Base-by-base conservation (phyloP, 37 sponge, comb jelly and placozoan species). In the Haliclona indistincta region DNA sequence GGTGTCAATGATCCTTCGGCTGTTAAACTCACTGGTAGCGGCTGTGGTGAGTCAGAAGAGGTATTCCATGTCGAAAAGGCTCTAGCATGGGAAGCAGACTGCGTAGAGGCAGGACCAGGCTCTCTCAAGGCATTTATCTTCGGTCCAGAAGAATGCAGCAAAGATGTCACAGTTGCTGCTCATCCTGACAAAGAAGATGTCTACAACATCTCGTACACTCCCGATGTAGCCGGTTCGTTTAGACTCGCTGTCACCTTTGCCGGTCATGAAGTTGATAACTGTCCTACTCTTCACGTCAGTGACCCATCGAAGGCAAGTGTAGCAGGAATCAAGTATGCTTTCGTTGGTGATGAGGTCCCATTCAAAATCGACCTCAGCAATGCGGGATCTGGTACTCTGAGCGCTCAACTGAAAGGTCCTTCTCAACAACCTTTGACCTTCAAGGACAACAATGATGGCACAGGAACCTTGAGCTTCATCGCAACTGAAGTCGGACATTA, bases 281-380 rank as follows among this genome's bases (percentile, higher is more conserved):
- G 60, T 41, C 17, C 23, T 10, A 62, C 44, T 3, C 28, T 90
- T 0, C 62, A 81, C 7, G 75, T 84, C 20, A 15, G 36, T 1
- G 92, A 97, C 58, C 77, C 87, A 4, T 78, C 82, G 35, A 88
- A 83, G 67, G 89, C 90, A 37, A 76, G 79, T 34, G 86, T 89
- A 23, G 68, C 79, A 37, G 99, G 96, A 11, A 40, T 93, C 34
- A 84, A 92, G 36, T 96, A 90, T 0, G 41, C 82, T 15, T 22
- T 81, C 4, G 87, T 74, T 30, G 55, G 60, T 3, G 77, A 86
- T 20, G 87, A 87, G 34, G 89, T 93, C 2, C 67, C 75, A 40
- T 98, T 98, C 74, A 74, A 41, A 17, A 94, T 98, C 1, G 83
- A 87, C 60, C 87, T 94, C 17, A 85, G 83, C n/a, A 84, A 83